Evolutionary conservation across 2,797 vertebrate species (phyloP), one percentile per base, ranked within the genome.

Genomic region (Parauchenoglanis punctatus): DNA sequence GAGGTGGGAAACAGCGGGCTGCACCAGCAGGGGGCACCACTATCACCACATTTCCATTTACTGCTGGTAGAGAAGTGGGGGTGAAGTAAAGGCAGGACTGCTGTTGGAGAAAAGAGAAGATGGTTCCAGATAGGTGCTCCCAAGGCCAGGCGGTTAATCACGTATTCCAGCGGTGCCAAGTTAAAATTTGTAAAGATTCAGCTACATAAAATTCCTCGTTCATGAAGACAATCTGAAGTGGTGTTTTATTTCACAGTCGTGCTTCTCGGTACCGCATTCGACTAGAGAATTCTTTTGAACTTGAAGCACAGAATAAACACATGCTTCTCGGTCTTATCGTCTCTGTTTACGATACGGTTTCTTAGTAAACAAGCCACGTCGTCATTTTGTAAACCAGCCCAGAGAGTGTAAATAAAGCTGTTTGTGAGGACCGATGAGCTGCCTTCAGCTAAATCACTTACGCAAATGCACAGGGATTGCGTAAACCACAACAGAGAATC

Each of bases 11-110:
- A 91, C 25, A 93, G 93, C 91, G 93, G 94, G 94, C 92, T 25
- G 93, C 91, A 85, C 93, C 94, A 95, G 94, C 95, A 95, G 95
- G 95, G 94, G 92, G 94, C 93, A 92, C 94, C 93, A 93, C 95
- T 95, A 40, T 40, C 40, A 40, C 93, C 94, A 95, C 95, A 95
- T 96, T 95, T 94, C 91, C 95, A 94, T 94, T 95, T 94, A 35
- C 90, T 80, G 75, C 72, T 77, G 58, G 23, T 63, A 17, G 92
- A 93, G 94, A 52, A 83, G 94, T 94, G 93, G 95, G 93, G 94
- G 94, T 40, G 40, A 40, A 93, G 92, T 91, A 92, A 91, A 87
- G 92, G 89, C 94, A 92, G 93, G 92, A 93, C 91, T 93, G 85
- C 94, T 93, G 94, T 93, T 89, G 92, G 94, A 95, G 94, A 93